phyloP scores from a whole-genome alignment of 2,888 invertebrate species.

The Parascotia fuliginaria region DNA sequence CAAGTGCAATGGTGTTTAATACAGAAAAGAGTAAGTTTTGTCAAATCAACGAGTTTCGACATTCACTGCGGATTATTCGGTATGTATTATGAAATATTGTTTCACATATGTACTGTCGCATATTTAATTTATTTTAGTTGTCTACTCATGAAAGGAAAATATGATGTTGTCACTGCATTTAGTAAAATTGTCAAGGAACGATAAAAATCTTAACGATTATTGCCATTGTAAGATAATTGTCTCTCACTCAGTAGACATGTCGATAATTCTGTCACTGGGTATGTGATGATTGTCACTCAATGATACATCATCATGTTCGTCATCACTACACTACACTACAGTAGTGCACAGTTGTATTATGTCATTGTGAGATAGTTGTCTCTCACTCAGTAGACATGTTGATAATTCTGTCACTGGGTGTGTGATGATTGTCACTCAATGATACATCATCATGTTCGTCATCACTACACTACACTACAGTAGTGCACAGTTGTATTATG shows the following conservation, averaged over 20 bases:
- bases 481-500: too few relatives aligned
- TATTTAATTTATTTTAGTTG: too few relatives aligned
- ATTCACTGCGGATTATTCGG: too few relatives aligned
- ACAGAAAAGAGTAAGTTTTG: too few relatives aligned
- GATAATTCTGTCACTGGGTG: not conserved
- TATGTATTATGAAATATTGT: too few relatives aligned
- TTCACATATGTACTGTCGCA: too few relatives aligned
- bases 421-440: conserved; percentile 24
- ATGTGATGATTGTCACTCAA: conserved; percentile 8
- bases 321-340: not conserved
- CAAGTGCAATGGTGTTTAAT: too few relatives aligned
- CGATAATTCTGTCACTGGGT: conserved; percentile 12
- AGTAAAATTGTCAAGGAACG: conserved; percentile 4
- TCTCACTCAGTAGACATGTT: conserved; percentile 6
- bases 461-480: too few relatives aligned
- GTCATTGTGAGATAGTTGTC: not conserved
- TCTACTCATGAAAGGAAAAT: too few relatives aligned
- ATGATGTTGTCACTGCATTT: conserved; percentile 24
- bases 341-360: not conserved
- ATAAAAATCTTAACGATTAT: not conserved
- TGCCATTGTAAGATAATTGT: not conserved
- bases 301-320: conserved; percentile 11
- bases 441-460: not conserved
- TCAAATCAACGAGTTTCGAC: too few relatives aligned
- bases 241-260: conserved; percentile 18